A percentile compares a stretch with the other conserved stretches of the same genome.
Conservation (phyloP, 2,797 vertebrate genomes). For the Microctenopoma steveboyesi region DNA sequence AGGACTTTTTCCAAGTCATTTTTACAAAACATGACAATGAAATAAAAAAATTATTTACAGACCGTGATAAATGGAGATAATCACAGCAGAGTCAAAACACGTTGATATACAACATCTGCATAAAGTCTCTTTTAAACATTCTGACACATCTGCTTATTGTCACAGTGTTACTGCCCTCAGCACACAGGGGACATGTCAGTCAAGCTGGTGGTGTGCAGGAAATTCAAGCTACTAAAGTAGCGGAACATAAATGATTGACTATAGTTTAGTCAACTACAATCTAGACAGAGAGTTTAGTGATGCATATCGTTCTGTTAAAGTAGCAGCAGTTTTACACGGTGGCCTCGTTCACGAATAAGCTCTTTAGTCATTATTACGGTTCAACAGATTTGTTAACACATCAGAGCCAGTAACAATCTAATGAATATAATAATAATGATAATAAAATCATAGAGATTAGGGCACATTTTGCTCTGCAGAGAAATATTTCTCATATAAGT, state of each 20-base stretch:
- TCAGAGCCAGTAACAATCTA: background rate
- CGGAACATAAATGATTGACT: too few species aligned
- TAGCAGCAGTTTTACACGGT: background rate
- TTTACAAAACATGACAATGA: background rate
- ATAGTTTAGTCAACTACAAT: too few species aligned
- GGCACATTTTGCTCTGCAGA: too few species aligned
- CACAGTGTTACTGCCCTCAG: background rate
- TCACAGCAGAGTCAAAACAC: background rate
- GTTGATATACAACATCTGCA: background rate
- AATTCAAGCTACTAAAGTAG: too few species aligned
- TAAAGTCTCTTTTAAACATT: too few species aligned
- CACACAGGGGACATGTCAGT: background rate
- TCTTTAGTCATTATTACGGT: background rate
- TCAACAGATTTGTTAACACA: background rate
- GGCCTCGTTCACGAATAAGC: background rate
- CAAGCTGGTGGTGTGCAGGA: too few species aligned
- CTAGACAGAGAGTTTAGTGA: background rate
- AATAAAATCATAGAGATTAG: too few species aligned
- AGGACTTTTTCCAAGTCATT: background rate
- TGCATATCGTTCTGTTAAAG: background rate
- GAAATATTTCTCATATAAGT: too few species aligned
- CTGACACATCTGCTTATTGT: too few species aligned
- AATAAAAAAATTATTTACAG: background rate
- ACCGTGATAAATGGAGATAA: background rate
- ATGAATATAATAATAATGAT: too few species aligned